Conservation (phyloP, 2,797 vertebrate genomes). For the Luscinia luscinia region DNA sequence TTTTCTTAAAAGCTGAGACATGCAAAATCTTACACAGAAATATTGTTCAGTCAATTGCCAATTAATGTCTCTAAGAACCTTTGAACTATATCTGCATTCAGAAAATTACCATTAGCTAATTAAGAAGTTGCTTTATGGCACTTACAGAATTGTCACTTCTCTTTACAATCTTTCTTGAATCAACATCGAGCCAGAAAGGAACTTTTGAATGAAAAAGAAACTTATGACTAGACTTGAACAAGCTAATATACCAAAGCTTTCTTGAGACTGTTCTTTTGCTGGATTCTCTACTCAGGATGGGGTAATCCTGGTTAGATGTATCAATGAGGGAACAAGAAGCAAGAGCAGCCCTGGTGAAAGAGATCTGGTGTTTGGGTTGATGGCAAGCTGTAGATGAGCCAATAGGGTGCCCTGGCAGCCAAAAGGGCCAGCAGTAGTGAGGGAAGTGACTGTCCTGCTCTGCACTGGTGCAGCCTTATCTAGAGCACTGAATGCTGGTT, state of each 20-base stretch:
- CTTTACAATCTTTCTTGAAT: not conserved
- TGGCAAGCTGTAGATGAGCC: not conserved
- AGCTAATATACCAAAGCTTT: not conserved
- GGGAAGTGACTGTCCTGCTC: not conserved
- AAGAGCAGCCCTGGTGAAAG: not conserved
- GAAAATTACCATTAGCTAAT: not conserved
- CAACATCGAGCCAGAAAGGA: not conserved
- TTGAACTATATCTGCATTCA: not conserved
- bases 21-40: not conserved
- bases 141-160: not conserved
- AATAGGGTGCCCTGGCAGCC: not conserved
- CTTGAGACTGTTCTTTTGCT: not conserved
- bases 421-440: accelerated
- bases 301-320: not conserved
- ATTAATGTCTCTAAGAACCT: not conserved
- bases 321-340: not conserved
- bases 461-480: not conserved
- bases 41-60: not conserved
- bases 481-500: not conserved
- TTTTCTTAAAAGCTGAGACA: not conserved
- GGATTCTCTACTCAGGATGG: not conserved
- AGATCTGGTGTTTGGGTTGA: not conserved
- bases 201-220: not conserved
- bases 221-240: not conserved
- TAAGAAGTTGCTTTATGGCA: not conserved